A percentile compares a stretch with the other conserved stretches of the same genome.
Evolutionary conservation across 2,113 vertebrate genomes (phyloP).

Genomic region (Calyptommatus sinebrachiatus): DNA sequence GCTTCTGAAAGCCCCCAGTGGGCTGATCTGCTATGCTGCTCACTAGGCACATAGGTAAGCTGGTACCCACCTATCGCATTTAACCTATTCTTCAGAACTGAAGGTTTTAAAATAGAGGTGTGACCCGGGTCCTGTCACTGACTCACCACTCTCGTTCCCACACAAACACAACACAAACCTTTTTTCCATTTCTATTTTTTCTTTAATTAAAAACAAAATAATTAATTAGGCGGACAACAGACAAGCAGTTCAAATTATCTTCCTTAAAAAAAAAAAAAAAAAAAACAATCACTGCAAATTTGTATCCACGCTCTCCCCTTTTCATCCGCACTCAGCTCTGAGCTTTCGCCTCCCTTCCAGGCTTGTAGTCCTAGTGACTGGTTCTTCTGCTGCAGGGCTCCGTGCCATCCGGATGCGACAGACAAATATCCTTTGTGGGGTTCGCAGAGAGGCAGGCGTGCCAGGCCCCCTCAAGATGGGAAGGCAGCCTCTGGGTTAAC

Average conservation of each 20-base stretch:
- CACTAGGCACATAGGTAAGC: no score
- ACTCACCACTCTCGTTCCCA: no score
- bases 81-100: no score
- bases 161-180: not conserved
- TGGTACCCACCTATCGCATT: no score
- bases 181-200: not conserved
- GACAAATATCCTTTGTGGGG: not conserved
- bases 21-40: no score
- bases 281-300: not conserved
- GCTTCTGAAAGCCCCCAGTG: no score
- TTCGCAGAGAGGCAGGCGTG: no score
- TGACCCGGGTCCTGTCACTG: no score
- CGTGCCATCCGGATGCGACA: not conserved
- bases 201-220: slow-evolving; percentile 12
- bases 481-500: not conserved
- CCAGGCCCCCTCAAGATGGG: no score
- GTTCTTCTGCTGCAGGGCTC: not conserved
- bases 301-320: no score
- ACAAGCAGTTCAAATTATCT: not conserved
- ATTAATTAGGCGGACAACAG: not conserved
- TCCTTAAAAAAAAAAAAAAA: no score
- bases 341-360: not conserved
- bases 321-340: not conserved
- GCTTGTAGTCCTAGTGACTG: not conserved
- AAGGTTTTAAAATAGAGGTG: no score